phyloP scores from a whole-genome alignment of 2,888 invertebrate genomes.

The Agrotis clavis region DNA sequence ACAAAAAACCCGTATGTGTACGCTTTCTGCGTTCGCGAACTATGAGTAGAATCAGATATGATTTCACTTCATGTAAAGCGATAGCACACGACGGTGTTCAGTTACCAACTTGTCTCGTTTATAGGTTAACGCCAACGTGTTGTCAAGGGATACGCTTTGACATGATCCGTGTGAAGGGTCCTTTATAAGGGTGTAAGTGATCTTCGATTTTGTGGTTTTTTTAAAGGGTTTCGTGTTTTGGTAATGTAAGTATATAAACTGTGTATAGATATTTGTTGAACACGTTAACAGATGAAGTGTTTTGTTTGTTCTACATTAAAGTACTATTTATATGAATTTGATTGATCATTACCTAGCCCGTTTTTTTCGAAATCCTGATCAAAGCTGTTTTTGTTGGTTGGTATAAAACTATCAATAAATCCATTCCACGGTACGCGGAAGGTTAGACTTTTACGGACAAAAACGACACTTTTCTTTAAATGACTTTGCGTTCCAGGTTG shows the following conservation, averaged over 20 bases:
- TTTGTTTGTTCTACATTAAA: no score
- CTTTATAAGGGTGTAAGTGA: not conserved
- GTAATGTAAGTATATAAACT: no score
- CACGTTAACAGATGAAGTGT: not conserved
- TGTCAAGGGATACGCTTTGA: not conserved
- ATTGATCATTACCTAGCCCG: no score
- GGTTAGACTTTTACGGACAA: no score
- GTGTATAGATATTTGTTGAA: no score
- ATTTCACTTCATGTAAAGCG: constrained; percentile 59
- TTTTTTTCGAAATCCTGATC: no score
- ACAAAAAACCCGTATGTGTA: constrained; percentile 55
- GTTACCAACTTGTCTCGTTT: constrained; percentile 37
- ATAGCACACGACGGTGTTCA: constrained; percentile 36
- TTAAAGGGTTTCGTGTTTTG: not conserved
- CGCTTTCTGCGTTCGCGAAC: constrained; percentile 48
- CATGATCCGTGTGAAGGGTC: not conserved
- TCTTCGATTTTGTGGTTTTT: not conserved
- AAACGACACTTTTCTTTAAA: no score
- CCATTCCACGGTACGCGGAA: no score
- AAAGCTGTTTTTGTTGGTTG: no score
- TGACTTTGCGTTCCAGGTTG: no score
- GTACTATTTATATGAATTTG: no score
- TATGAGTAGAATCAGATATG: constrained; percentile 33
- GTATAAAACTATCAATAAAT: no score
- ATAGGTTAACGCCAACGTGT: constrained; percentile 27